Base-by-base conservation (phyloP, 2,797 vertebrate species). In the Xenentodon cancila region DNA sequence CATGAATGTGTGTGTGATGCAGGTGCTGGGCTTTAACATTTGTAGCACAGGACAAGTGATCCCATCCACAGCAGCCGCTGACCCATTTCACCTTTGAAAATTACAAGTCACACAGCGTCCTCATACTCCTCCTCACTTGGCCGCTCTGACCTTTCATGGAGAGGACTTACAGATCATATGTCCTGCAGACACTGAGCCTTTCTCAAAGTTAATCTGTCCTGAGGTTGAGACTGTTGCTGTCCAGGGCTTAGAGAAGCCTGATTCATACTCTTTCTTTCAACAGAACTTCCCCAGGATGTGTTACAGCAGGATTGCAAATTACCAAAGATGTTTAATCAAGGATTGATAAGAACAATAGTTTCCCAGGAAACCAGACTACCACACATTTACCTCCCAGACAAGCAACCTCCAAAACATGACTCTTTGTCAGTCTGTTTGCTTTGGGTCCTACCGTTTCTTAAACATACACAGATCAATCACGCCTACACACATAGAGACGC, bases 301-400 rank as follows among this genome's bases (percentile, higher is more conserved):
- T 88, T 73, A 46, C 52, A 49, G 82, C 81, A 88, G 44, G 88
- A 88, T 37, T 79, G 64, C 76, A 81, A 84, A 79, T 84, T 59
- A 79, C 71, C 53, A 42, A 65, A 62, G 79, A 71, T 89, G 88
- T 90, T 90, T 88, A 89, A 89, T 91, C 83, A 27, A 0, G 75
- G 84, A 77, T 90, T 90, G 86, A 88, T 89, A 79, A 79, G 67
- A 82, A 87, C 76, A 89, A 90, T 87, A 72, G 87, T 89, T 79
- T 73, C 84, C 80, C 16, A 0, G 80, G 86, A 85, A 82, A 92
- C 78, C 64, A 85, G 81, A 82, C 79, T 61, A 68, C 64, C 71
- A 57, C 19, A 32, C 75, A 66, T 82, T 66, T 25, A 71, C 73
- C 63, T 55, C 60, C 52, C 73, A 91, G 85, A 84, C 85, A 82